phyloP scores from a whole-genome alignment of 2,113 vertebrate genomes.

The Vireo altiloquus region DNA sequence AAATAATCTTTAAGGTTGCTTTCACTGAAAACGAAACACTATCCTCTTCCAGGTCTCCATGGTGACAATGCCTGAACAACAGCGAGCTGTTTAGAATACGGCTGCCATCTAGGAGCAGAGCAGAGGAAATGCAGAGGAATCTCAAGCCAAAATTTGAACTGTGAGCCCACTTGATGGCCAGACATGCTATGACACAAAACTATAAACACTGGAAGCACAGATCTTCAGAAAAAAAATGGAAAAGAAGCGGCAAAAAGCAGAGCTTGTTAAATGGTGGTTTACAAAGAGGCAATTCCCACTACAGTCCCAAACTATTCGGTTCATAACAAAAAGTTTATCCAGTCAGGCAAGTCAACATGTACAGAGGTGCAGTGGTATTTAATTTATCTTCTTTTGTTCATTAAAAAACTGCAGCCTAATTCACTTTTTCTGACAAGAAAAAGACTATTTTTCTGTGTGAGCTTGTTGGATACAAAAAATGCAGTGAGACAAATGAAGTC shows the following conservation, averaged over 20 bases:
- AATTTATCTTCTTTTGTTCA: not conserved
- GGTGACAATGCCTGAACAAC: not conserved
- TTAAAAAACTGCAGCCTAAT: not conserved
- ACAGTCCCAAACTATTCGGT: not conserved
- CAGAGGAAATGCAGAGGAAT: not conserved
- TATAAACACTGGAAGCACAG: not conserved
- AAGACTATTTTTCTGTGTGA: not conserved
- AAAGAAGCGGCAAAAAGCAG: not conserved
- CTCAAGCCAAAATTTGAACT: not conserved
- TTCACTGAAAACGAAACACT: not conserved
- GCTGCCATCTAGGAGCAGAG: conserved; percentile 44
- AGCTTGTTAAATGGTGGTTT: not conserved
- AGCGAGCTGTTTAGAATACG: not conserved
- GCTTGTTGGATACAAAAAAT: not conserved
- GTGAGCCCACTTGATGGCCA: not conserved
- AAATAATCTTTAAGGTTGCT: not conserved
- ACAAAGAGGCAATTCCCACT: not conserved
- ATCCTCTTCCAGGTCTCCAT: not conserved
- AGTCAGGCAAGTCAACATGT: not conserved
- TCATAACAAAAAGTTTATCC: not conserved
- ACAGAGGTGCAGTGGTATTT: not conserved
- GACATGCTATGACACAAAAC: not conserved
- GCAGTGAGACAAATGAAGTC: not conserved
- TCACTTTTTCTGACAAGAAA: not conserved
- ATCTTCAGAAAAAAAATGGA: not conserved